These are phyloP conservation scores for Exocentrus adspersus DNA, from an alignment of 2,888 invertebrate species.

Conservation along the genomic window DNA sequence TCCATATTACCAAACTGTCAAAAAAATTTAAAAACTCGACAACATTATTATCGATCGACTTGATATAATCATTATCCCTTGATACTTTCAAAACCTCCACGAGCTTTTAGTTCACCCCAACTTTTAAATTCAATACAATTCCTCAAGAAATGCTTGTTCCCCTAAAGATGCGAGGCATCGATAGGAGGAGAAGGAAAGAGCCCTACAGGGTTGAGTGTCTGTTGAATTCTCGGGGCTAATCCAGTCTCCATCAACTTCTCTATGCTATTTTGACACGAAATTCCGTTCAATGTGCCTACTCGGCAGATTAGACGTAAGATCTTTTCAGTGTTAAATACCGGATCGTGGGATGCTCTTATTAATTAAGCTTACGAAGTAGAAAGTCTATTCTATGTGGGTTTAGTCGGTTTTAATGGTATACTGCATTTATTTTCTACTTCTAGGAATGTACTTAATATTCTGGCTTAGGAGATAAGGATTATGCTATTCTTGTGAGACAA, in stretches of 20 bases:
- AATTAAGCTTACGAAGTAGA: conserved; percentile 13
- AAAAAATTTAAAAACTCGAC: no score
- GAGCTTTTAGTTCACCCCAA: no score
- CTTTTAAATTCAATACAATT: not conserved
- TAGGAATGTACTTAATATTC: no score
- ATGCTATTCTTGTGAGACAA: no score
- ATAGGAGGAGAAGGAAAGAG: conserved; percentile 1
- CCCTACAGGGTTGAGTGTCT: conserved; percentile 6
- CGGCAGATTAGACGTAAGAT: conserved; percentile 40
- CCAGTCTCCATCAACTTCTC: conserved; percentile 19
- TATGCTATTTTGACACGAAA: conserved; percentile 31
- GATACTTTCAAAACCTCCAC: no score
- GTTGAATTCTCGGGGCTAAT: conserved; percentile 20
- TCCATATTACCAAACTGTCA: no score
- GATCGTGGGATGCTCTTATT: conserved; percentile 11
- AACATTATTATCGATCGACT: no score
- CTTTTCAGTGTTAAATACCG: conserved; percentile 34
- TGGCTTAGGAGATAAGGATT: no score
- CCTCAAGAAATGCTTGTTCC: not conserved
- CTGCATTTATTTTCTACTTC: no score
- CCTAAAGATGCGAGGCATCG: not conserved
- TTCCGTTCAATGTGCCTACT: conserved; percentile 40
- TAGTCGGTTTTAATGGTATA: not conserved
- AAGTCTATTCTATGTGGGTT: not conserved
- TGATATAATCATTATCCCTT: no score